phyloP scores from a whole-genome alignment of 2,888 invertebrate species.

The Empis stercorea region DNA sequence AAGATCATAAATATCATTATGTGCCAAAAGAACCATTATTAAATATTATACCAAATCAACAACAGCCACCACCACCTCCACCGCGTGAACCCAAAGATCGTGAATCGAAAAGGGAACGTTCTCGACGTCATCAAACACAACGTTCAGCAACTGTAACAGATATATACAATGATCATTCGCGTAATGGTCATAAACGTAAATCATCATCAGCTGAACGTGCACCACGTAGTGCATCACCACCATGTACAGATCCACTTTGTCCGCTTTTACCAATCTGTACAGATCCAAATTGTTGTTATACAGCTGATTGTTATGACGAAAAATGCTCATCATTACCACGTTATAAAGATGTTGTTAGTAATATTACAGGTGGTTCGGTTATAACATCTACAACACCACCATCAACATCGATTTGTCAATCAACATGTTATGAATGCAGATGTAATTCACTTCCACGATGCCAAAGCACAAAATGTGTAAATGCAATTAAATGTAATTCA shows the following conservation, averaged over 20 bases:
- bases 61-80: slow-evolving; percentile 9
- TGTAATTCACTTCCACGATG: slow-evolving; percentile 31
- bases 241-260: slow-evolving; percentile 35
- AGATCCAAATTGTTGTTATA: slow-evolving; percentile 34
- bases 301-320: slow-evolving; percentile 25
- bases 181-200: slow-evolving; percentile 23
- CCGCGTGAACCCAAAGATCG: slow-evolving; percentile 12
- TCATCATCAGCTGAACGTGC: slow-evolving; percentile 35
- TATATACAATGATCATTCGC: slow-evolving; percentile 24
- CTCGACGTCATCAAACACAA: slow-evolving; percentile 35
- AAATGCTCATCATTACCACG: slow-evolving; percentile 17
- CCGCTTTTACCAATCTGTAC: slow-evolving; percentile 34
- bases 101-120: slow-evolving; percentile 29
- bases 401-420: slow-evolving; percentile 20
- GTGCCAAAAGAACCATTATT: slow-evolving; percentile 23
- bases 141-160: slow-evolving; percentile 36
- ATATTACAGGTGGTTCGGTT: slow-evolving; percentile 22
- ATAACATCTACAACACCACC: slow-evolving; percentile 18
- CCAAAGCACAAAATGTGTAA: slow-evolving; percentile 35
- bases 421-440: slow-evolving; percentile 29
- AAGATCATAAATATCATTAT: slow-evolving; percentile 29
- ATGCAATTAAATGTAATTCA: slow-evolving; percentile 37
- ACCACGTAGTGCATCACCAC: slow-evolving; percentile 29
- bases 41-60: slow-evolving; percentile 15
- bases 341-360: slow-evolving; percentile 18